Conservation (phyloP, 2,113 vertebrate genomes). For the Mormyrus iriodes region DNA sequence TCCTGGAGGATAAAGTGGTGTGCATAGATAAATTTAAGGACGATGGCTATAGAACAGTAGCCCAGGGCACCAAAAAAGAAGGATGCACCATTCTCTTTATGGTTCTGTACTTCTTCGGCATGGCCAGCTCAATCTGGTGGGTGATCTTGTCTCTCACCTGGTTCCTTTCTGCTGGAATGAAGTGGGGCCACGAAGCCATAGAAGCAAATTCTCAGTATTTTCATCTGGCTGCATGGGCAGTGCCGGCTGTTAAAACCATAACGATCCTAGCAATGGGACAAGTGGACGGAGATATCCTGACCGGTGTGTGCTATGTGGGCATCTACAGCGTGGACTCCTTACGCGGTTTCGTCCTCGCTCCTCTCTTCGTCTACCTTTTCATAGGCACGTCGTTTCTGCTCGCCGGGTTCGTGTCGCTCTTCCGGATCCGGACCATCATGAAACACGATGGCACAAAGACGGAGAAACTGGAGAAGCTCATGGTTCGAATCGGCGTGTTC, state of each 20-base stretch:
- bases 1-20: conserved; percentile 86
- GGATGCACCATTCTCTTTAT: conserved; percentile 98
- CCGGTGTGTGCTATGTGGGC: conserved; percentile 91
- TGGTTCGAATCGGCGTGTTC: conserved; percentile 96
- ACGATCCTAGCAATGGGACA: conserved; percentile 94
- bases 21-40: conserved; percentile 87
- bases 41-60: conserved; percentile 86
- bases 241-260: conserved; percentile 93
- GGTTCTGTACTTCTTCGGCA: conserved; percentile 96
- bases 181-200: conserved; percentile 96
- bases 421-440: conserved; percentile 97
- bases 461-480: conserved; percentile 93
- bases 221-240: conserved; percentile 93
- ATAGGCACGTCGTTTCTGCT: conserved; percentile 94
- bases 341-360: conserved; percentile 87
- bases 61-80: conserved; percentile 96
- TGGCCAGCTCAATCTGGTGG: conserved; percentile 99
- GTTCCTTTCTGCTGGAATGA: conserved; percentile 96
- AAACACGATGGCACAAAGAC: conserved; percentile 97
- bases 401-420: conserved; percentile 92
- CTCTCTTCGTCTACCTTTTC: conserved; percentile 93
- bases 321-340: conserved; percentile 86
- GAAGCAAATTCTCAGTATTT: conserved; percentile 97
- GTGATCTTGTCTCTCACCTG: conserved; percentile 92
- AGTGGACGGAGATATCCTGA: conserved; percentile 90